Conservation (phyloP, 35 echinoderm and acorn worm species). For the Lytechinus pictus region DNA sequence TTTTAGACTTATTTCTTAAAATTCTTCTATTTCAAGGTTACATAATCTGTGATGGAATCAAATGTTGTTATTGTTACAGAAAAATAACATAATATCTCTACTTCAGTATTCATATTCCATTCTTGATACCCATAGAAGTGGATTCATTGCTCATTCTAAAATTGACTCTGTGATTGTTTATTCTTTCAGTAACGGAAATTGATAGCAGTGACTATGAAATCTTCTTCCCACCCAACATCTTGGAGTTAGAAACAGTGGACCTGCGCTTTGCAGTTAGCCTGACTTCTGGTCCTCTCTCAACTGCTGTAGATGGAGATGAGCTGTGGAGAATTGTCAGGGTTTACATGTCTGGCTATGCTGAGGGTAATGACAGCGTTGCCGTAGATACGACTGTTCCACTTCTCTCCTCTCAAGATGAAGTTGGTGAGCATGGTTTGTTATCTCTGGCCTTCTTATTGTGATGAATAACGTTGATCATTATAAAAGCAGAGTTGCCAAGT, state of each 20-base stretch:
- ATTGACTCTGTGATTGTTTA: neutral
- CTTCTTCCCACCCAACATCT: constrained; percentile 13
- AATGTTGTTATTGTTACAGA: no score
- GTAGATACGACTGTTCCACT: neutral
- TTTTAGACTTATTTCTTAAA: no score
- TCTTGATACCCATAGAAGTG: no score
- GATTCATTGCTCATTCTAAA: no score
- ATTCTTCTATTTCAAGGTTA: no score
- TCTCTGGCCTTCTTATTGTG: neutral
- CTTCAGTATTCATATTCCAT: no score
- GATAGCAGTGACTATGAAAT: neutral
- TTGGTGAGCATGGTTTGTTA: neutral
- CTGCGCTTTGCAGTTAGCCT: constrained; percentile 14
- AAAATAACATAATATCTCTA: no score
- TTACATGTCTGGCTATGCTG: neutral
- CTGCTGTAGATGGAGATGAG: neutral
- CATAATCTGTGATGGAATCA: no score
- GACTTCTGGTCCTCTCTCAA: neutral
- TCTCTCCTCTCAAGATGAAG: constrained; percentile 1
- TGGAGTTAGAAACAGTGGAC: neutral
- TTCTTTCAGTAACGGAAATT: neutral
- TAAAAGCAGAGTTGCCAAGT: no score
- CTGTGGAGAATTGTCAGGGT: constrained; percentile 5
- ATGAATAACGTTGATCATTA: neutral
- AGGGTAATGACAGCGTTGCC: neutral